Percentiles rank a stretch among this genome's conserved stretches.
Evolutionary conservation across 1,140 invertebrate genomes (phyloP).

Genomic region (Sarcophaga peregrina): DNA sequence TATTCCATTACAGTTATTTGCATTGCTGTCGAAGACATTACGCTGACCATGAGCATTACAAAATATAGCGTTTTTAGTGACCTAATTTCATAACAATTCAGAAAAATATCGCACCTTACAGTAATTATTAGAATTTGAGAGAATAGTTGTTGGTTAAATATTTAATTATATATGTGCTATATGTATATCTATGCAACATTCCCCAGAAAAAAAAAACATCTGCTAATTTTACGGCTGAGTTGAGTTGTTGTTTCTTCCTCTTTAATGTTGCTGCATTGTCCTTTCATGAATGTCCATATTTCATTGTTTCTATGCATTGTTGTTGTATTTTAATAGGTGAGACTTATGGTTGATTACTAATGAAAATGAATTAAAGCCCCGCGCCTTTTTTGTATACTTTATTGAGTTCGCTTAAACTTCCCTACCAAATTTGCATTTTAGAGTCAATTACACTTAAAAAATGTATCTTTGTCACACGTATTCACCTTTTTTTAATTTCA

Average conservation of each 20-base stretch:
- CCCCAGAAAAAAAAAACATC: not conserved
- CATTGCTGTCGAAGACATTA: not conserved
- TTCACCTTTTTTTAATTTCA: conserved; percentile 22
- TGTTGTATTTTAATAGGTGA: not conserved
- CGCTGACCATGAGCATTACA: not conserved
- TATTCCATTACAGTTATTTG: not conserved
- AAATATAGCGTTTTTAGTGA: not conserved
- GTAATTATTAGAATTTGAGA: not conserved
- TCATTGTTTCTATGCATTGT: not conserved
- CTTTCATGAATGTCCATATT: not conserved
- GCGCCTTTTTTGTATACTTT: conserved; percentile 27
- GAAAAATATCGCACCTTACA: not conserved
- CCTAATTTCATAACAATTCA: conserved; percentile 4
- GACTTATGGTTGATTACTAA: conserved; percentile 31
- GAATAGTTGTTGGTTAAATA: not conserved
- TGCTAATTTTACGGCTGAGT: not conserved
- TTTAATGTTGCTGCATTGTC: not conserved
- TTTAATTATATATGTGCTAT: not conserved
- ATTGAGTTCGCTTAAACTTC: conserved; percentile 13
- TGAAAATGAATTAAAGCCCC: not conserved
- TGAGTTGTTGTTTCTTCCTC: conserved; percentile 5
- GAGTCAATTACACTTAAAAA: conserved; percentile 36
- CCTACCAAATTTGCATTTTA: conserved; percentile 34
- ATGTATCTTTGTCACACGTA: conserved; percentile 32
- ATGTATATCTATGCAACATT: not conserved